Base-by-base conservation (phyloP, 2,888 invertebrate genomes). In the Empis stercorea region DNA sequence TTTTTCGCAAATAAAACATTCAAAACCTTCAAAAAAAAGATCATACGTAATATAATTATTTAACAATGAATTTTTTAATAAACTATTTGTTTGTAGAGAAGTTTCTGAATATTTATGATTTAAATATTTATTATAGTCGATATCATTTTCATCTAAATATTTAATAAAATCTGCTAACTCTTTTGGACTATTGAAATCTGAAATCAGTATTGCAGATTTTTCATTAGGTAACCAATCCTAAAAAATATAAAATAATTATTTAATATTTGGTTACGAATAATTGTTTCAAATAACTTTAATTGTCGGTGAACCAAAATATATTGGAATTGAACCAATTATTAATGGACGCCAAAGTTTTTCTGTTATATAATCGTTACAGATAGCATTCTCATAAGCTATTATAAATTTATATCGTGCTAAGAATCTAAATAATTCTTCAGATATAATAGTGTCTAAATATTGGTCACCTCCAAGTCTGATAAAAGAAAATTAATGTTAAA, bases 271-370 rank as follows among this genome's bases (percentile, higher is more conserved):
- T 38, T 17, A n/a, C n/a, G n/a, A n/a, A 44, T n/a, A n/a, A n/a
- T 38, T 40, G 23, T 36, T 37, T 4, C 14, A 30, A 45, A 54
- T 55, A 52, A 66, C 69, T 46, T 57, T 57, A 47, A 87, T 74
- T 27, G 75, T 74, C 2, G 85, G 82, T 0, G 89, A 83, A 7
- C 89, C 88, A 61, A 83, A 79, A 61, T 88, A 87, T 55, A 91
- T 76, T 2, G 89, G 89, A 20, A 91, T 75, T n/a, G 81, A 76
- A 1, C 89, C 89, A 9, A 81, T 76, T 49, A 79, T 76, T 27
- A 91, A 71, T 0, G 89, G 80, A 20, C 88, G 73, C 89, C 89
- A 91, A 54, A 87, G 73, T 63, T 91, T 91, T 64, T 91, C 91
- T 0, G 88, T 88, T 4, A 89, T 76, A 61, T 91, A 91, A 70